phyloP scores from a whole-genome alignment of 2,888 invertebrate species.

The Scrobipalpa costella region DNA sequence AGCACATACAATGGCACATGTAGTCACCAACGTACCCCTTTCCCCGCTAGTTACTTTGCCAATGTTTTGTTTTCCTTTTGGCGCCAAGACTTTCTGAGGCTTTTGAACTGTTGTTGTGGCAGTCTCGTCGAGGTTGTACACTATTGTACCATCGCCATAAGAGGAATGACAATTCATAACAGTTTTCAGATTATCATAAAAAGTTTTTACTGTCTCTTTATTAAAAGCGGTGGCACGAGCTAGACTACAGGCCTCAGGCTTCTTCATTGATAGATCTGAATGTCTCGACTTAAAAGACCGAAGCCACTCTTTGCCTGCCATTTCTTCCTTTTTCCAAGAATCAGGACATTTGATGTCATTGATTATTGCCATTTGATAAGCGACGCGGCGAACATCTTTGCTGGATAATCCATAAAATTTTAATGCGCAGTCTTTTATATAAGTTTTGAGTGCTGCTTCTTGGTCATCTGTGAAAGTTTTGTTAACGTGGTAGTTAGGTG shows the following conservation, averaged over 20 bases:
- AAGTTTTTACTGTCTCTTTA: neutral
- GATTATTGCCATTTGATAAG: conserved; percentile 31
- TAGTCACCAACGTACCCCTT: conserved; percentile 41
- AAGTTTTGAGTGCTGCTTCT: conserved; percentile 13
- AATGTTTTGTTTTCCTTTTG: conserved; percentile 13
- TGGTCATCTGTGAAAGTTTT: conserved; percentile 17
- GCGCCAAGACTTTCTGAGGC: conserved; percentile 15
- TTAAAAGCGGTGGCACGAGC: neutral
- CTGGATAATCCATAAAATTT: conserved; percentile 28
- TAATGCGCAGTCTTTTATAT: conserved; percentile 20
- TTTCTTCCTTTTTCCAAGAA: conserved; percentile 26
- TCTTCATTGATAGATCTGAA: neutral
- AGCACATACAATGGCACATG: conserved; percentile 39
- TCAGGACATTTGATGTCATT: conserved; percentile 30
- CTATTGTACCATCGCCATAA: neutral
- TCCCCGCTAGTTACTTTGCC: conserved; percentile 35
- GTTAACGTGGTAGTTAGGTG: conserved; percentile 27
- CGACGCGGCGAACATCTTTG: conserved; percentile 28
- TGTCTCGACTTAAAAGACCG: conserved; percentile 26
- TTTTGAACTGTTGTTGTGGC: conserved; percentile 19
- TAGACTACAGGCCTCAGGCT: conserved; percentile 29
- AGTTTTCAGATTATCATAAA: neutral
- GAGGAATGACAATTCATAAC: neutral
- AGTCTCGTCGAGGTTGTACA: conserved; percentile 13
- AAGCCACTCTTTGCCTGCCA: conserved; percentile 30